These are phyloP conservation scores for Mythimna vitellina DNA, from an alignment of 2,888 invertebrate species.

Conservation along the genomic window DNA sequence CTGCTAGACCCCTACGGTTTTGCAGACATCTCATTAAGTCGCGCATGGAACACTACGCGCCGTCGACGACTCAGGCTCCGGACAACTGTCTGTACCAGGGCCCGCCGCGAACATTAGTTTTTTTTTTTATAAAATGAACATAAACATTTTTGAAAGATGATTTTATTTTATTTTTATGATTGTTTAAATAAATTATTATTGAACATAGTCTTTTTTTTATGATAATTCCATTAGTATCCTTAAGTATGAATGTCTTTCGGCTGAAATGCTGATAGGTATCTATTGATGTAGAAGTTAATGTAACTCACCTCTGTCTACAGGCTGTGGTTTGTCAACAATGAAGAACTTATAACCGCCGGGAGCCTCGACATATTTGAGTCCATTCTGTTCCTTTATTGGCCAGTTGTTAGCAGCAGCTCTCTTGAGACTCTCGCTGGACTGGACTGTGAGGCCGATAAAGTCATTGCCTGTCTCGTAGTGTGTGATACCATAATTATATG, in stretches of 20 bases:
- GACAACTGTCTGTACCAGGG: too few species aligned
- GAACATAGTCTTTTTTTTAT: too few species aligned
- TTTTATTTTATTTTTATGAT: too few species aligned
- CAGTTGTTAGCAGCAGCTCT: constrained; percentile 93
- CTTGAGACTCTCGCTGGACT: constrained; percentile 94
- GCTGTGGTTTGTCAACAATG: constrained; percentile 93
- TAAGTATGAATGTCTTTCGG: background rate
- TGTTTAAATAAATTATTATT: too few species aligned
- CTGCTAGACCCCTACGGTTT: too few species aligned
- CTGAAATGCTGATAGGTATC: background rate
- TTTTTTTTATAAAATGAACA: too few species aligned
- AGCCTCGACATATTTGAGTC: constrained; percentile 92
- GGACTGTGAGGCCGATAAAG: constrained; percentile 96
- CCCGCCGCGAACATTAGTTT: too few species aligned
- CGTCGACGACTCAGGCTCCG: too few species aligned
- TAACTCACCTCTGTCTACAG: constrained; percentile 91
- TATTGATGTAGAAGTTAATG: background rate
- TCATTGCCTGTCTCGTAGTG: constrained; percentile 97
- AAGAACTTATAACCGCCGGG: constrained; percentile 98
- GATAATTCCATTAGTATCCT: too few species aligned
- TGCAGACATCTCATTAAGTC: too few species aligned
- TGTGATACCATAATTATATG: constrained; percentile 98
- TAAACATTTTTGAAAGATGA: too few species aligned
- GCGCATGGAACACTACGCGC: too few species aligned
- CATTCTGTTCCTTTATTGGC: constrained; percentile 92